Base-by-base conservation (phyloP, 1,140 invertebrate species). In the Drosophila punjabiensis region DNA sequence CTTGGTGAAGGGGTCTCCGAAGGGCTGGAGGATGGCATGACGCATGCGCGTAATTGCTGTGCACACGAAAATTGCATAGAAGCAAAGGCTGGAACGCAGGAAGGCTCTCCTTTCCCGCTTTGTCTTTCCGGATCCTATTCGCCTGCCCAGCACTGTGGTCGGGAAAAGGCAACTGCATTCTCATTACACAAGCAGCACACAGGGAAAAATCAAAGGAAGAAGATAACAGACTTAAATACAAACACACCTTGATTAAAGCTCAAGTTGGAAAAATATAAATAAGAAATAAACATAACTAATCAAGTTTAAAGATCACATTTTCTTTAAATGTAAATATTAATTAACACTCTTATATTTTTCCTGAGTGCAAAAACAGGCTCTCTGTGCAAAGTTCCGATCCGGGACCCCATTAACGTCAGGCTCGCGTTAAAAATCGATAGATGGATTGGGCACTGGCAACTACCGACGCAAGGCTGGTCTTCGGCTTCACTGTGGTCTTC, bases 371-470 rank as follows among this genome's bases (percentile, higher is more conserved):
- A 2, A 6, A 18, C 18, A 10, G 32, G 28, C 43, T 50, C 70
- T 50, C 39, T 35, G 18, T 14, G 55, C 50, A 7, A 9, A 56
- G 43, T 43, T 73, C 67, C 43, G 64, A 68, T 69, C 64, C 59
- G 69, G 50, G 59, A 56, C 43, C 76, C 75, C 86, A 92, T 92
- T 92, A 92, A 86, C 76, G 90, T 92, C 90, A 92, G 90, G 37
- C 70, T 78, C 89, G 82, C 91, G 90, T 92, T 92, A 92, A 92
- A 92, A 92, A 92, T 92, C 90, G 90, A 92, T 92, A 85, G 89
- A 90, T 92, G 79, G 89, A 81, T 90, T 85, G 85, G 70, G 67
- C 74, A 48, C 70, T 65, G 65, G 53, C 69, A 77, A 86, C 82
- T 83, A 80, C 81, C 75, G 76, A 53, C 37, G 33, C 55, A 6